These are phyloP conservation scores for Gallinago jamesoni DNA, from an alignment of 2,113 vertebrate genomes.

Conservation along the genomic window DNA sequence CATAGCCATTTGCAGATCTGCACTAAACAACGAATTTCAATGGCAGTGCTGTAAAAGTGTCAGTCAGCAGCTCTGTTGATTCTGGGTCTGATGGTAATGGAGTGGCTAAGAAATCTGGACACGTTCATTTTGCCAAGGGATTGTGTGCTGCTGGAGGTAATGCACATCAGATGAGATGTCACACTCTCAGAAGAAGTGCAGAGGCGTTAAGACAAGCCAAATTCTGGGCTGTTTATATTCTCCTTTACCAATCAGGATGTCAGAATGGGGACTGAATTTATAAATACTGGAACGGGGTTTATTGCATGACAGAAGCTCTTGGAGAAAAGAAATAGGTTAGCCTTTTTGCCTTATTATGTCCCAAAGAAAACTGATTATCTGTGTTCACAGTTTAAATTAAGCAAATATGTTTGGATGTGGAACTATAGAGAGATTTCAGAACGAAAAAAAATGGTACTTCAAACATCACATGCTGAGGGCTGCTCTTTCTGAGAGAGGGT, in stretches of 20 bases:
- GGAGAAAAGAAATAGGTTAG: conserved; percentile 14
- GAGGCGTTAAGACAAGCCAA: conserved; percentile 57
- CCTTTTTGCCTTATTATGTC: not conserved
- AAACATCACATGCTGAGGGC: not conserved
- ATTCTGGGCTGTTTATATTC: conserved; percentile 47
- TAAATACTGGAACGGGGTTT: conserved; percentile 22
- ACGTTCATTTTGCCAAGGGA: conserved; percentile 57
- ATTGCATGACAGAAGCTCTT: conserved; percentile 18
- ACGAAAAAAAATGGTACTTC: not conserved
- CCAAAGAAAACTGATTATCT: not conserved
- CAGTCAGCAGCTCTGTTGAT: conserved; percentile 12
- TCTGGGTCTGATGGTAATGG: conserved; percentile 46
- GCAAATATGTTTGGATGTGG: not conserved
- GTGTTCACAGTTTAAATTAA: conserved; percentile 26
- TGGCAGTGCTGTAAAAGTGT: not conserved
- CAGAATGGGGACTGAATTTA: conserved; percentile 49
- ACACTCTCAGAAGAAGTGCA: conserved; percentile 52
- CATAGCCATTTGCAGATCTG: not conserved
- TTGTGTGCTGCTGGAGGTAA: conserved; percentile 58
- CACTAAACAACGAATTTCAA: conserved; percentile 28
- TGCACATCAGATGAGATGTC: conserved; percentile 74
- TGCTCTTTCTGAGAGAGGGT: not conserved
- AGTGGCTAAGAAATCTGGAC: conserved; percentile 61
- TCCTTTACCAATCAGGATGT: not conserved
- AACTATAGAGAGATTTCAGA: not conserved